Percentiles rank a stretch among this genome's conserved stretches.
Conservation (phyloP, 92 coral and sea anemone species). For the Ricordea florida region DNA sequence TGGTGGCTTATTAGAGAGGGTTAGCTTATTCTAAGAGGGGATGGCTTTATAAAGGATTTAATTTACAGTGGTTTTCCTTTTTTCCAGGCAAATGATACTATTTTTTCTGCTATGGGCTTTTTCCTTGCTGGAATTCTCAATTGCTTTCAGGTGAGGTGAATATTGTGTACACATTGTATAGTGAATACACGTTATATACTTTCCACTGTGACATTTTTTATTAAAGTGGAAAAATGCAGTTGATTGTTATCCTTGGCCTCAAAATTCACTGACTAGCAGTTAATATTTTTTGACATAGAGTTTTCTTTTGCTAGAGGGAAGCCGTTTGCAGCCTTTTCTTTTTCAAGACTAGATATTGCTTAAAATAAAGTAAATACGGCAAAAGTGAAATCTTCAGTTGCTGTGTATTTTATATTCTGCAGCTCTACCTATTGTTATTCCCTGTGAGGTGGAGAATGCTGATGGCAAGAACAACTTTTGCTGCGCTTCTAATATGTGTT, state of each 20-base stretch:
- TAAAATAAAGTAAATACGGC: background rate
- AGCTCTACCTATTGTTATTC: conserved; percentile 82
- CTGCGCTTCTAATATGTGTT: conserved; percentile 53
- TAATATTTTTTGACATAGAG: too few species aligned
- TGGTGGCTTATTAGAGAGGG: too few species aligned
- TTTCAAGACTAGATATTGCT: background rate
- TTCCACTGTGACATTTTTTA: background rate
- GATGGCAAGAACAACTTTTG: conserved; percentile 61
- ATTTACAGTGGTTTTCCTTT: background rate
- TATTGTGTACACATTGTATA: too few species aligned
- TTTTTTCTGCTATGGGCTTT: conserved; percentile 76
- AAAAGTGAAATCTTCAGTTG: background rate
- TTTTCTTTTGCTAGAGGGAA: too few species aligned
- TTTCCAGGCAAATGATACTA: conserved; percentile 59
- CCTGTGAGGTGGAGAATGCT: conserved; percentile 74
- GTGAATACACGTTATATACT: too few species aligned
- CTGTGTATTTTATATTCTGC: conserved; percentile 1
- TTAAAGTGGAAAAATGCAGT: background rate
- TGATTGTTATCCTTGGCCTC: too few species aligned
- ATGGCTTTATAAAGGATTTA: too few species aligned
- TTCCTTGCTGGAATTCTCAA: conserved; percentile 85
- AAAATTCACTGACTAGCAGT: too few species aligned
- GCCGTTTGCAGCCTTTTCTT: background rate
- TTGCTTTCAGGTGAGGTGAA: conserved; percentile 91
- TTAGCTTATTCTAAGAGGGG: too few species aligned